Percentiles rank a stretch among this genome's conserved stretches.
Evolutionary conservation across 2,113 vertebrate species (phyloP).

Genomic region (Hiodon alosoides): DNA sequence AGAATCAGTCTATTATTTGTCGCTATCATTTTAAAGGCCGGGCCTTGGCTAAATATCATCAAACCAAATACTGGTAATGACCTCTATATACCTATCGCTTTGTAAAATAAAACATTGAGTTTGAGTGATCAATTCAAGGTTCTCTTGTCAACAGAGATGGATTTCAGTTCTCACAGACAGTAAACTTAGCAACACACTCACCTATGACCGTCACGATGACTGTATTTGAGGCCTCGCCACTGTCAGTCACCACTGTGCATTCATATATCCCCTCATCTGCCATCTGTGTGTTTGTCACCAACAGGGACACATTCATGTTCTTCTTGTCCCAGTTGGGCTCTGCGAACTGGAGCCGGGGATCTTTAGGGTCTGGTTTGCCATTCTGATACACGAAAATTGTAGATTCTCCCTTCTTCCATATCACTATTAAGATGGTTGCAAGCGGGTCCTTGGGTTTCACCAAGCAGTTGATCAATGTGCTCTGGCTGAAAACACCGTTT

Average conservation of each 20-base stretch:
- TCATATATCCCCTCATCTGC: conserved; percentile 26
- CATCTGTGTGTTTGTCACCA: conserved; percentile 36
- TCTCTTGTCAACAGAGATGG: background rate
- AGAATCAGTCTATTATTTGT: too few relatives aligned
- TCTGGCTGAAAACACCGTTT: conserved; percentile 16
- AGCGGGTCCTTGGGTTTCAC: background rate
- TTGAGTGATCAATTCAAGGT: background rate
- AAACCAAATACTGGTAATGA: too few relatives aligned
- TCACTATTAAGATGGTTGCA: background rate
- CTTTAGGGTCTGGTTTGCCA: accelerated
- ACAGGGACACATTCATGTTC: conserved; percentile 45
- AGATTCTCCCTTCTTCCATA: background rate
- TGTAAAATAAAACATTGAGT: background rate
- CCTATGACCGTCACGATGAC: conserved; percentile 40
- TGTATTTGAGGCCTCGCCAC: accelerated
- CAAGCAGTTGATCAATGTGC: conserved; percentile 24
- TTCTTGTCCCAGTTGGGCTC: background rate
- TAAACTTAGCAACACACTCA: conserved; percentile 28
- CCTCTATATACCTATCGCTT: too few relatives aligned
- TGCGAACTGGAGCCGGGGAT: conserved; percentile 25
- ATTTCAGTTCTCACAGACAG: background rate
- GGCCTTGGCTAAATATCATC: too few relatives aligned
- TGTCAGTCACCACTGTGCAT: background rate
- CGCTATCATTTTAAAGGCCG: too few relatives aligned
- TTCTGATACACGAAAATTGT: conserved; percentile 32